Base-by-base conservation (phyloP, 2,113 vertebrate genomes). In the rabbit (Oryctolagus cuniculus) region DNA sequence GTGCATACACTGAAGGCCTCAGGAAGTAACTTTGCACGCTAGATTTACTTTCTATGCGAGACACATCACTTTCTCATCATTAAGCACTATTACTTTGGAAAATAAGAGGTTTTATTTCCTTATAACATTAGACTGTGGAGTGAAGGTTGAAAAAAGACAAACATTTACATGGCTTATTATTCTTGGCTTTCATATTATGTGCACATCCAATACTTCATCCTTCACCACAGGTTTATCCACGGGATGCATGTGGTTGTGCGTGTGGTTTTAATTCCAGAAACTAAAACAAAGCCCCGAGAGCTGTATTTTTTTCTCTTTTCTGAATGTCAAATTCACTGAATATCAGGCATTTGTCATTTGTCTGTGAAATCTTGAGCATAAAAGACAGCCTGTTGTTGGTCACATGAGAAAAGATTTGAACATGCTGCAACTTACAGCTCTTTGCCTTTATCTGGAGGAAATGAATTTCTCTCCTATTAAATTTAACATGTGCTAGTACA, bases 381-480 rank as follows among this genome's bases (percentile, higher is more conserved):
- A 96, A 96, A 95, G 61, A 73, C 29, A 96, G 74, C 27, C 94
- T 93, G 31, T 24, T 81, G 31, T n/a, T 88, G 70, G 31, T 74
- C 73, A 64, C 44, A 77, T 8, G 21, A 25, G 75, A 79, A 91
- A 13, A 15, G 72, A 51, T 95, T 34, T 0, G 81, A 61, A 73
- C 51, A 70, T 29, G 17, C n/a, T 64, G 53, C 82, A 80, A 84
- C 44, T 95, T 95, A 44, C 27, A 89, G 70, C 19, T 11, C 61
- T 77, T 64, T 8, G 49, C 16, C 82, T 97, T 17, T 53, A 95
- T 34, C 38, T 83, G 11, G 17, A 77, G 58, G 34, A 95, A 58
- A 34, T 77, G 61, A 83, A 61, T 94, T 95, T 84, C 90, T 97
- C 72, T 86, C 3, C 27, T 91, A 72, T 63, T 87, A 93, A 77